Evolutionary conservation across 2,113 vertebrate genomes (phyloP).

Genomic region (Rynchops niger): DNA sequence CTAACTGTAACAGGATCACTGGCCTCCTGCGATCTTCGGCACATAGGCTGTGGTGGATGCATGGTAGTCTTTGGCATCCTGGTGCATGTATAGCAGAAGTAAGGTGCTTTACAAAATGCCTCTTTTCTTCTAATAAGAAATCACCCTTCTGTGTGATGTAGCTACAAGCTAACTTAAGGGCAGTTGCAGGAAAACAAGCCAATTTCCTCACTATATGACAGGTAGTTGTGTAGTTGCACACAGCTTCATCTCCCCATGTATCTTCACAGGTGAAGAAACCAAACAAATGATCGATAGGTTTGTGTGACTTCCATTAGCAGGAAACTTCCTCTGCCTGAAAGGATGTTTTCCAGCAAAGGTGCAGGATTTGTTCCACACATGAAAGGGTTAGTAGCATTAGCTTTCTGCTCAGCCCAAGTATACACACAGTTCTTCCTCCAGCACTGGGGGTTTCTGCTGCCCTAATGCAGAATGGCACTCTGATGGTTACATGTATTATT

Average conservation of each 20-base stretch:
- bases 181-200: neutral
- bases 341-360: neutral
- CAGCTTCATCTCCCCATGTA: neutral
- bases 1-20: neutral
- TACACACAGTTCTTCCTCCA: neutral
- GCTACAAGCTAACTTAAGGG: neutral
- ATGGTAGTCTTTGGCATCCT: neutral
- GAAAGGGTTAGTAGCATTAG: neutral
- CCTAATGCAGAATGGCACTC: neutral
- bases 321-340: neutral
- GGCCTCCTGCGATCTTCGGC: neutral
- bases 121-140: neutral
- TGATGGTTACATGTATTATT: accelerated
- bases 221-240: neutral
- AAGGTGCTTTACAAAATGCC: neutral
- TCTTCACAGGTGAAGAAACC: neutral
- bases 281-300: neutral
- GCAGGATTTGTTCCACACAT: neutral
- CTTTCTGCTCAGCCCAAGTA: neutral
- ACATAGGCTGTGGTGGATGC: neutral
- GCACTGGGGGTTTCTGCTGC: neutral
- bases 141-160: neutral
- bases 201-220: neutral
- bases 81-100: neutral
- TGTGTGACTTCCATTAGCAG: neutral